Evolutionary conservation across 2,888 invertebrate genomes (phyloP).

Genomic region (Sepioteuthis lessoniana): DNA sequence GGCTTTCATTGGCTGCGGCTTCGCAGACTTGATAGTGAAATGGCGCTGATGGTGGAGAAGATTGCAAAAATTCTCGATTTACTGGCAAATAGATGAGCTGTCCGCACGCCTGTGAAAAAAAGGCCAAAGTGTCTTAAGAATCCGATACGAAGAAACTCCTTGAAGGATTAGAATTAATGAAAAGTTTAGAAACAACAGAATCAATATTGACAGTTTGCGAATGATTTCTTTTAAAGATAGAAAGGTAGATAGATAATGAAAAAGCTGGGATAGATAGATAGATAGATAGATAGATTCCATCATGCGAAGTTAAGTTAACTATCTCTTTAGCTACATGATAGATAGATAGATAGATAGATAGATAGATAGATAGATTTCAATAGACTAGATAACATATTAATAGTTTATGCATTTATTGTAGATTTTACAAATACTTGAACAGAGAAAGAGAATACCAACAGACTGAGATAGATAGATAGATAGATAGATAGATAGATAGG

Average conservation of each 20-base stretch:
- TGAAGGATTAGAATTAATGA: slow-evolving; percentile 9
- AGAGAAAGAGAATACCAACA: no score
- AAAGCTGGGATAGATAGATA: background rate
- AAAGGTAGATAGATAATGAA: background rate
- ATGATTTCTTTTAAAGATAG: background rate
- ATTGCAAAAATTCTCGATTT: background rate
- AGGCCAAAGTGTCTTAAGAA: background rate
- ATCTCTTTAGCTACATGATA: no score
- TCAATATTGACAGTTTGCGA: background rate
- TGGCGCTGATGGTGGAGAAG: background rate
- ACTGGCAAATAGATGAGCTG: background rate
- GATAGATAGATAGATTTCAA: no score
- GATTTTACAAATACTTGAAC: no score
- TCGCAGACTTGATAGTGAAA: background rate
- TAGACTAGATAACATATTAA: no score
- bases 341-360: no score
- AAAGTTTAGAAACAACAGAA: slow-evolving; percentile 4
- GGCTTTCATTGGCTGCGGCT: background rate
- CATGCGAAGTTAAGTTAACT: no score
- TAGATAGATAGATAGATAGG: no score
- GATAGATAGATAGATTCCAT: no score
- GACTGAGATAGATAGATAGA: no score
- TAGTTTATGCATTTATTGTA: no score
- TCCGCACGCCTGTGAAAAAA: background rate
- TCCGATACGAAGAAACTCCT: background rate